Percentiles rank a stretch among this genome's conserved stretches.
Evolutionary conservation across 1,140 invertebrate genomes (phyloP).

Genomic region (Teleogryllus occipitalis): DNA sequence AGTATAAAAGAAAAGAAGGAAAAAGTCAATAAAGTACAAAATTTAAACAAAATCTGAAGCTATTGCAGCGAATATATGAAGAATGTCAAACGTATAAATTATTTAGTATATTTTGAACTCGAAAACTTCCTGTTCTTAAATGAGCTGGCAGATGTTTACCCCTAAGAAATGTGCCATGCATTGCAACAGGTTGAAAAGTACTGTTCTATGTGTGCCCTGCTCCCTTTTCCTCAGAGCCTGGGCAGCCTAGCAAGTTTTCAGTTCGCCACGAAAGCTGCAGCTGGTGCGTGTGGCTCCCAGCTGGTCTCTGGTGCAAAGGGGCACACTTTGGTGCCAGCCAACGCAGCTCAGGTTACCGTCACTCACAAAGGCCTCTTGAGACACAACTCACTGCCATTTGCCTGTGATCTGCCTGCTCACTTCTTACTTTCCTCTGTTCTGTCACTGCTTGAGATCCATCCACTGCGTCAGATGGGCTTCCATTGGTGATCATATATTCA

Average conservation of each 20-base stretch:
- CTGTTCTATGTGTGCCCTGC: background rate
- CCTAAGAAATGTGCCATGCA: background rate
- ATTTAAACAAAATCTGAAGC: no score
- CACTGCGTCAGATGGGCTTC: background rate
- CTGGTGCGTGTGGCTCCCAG: background rate
- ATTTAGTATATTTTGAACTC: no score
- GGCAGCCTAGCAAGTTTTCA: slow-evolving; percentile 20
- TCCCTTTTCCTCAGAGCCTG: slow-evolving; percentile 15
- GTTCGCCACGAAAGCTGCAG: slow-evolving; percentile 15
- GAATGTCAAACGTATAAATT: no score
- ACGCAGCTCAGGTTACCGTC: slow-evolving; percentile 16
- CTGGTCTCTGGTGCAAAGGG: slow-evolving; percentile 2
- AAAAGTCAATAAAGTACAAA: no score
- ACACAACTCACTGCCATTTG: background rate
- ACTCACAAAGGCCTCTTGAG: background rate
- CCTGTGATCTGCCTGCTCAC: background rate
- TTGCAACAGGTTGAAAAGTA: no score
- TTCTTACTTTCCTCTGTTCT: background rate
- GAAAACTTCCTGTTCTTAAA: no score
- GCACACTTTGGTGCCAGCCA: slow-evolving; percentile 10
- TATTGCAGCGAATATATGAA: no score
- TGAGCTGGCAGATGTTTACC: background rate
- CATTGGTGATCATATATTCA: background rate
- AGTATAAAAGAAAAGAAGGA: no score
- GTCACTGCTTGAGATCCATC: background rate